Evolutionary conservation across 2,797 vertebrate species (phyloP), one percentile per base, ranked within the genome.

Genomic region (Pelobates cultripes): DNA sequence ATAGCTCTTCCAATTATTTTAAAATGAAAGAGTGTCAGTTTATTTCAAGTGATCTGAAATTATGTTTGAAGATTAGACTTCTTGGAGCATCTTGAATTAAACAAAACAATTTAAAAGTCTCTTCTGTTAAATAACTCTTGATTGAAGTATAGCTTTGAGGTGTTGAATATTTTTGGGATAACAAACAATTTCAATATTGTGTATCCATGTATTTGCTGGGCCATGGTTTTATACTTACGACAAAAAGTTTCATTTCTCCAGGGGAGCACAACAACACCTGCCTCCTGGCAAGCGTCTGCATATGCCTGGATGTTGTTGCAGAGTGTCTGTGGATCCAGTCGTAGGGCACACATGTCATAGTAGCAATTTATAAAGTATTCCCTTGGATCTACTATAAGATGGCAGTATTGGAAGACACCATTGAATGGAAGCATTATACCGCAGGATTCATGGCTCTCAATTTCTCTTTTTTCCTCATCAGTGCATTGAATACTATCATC

Each of bases 401-500:
- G 74, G 9, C 83, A 85, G 53, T 67, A 15, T 43, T 77, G 15
- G 53, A 85, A 85, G 51, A 71, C n/a, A 6, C 83, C 79, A 2
- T 73, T 43, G 45, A 78, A 75, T 1, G 69, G 61, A 41, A 75
- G 53, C 53, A 85, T 73, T 14, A 45, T 66, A 7, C 47, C 79
- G 75, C 83, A 85, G 44, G 77, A 75, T 9, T 53, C 45, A 12
- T 70, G 3, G 8, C 67, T 79, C 17, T 75, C 44, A 44, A 90
- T 90, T 28, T 45, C 47, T 15, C 43, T 43, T 69, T 85, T 85
- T 81, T 90, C 87, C 45, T 88, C 88, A 0, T 45, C 43, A 53
- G 89, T 86, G 78, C 90, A 90, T 43, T 79, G 12, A 47, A 88
- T 89, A 12, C 45, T 55, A 61, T 86, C 82, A 13, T 73, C 86